Conservation (phyloP, 30 jellyfish, hydroid and myxozoan species). For the Aurelia coerulea region DNA sequence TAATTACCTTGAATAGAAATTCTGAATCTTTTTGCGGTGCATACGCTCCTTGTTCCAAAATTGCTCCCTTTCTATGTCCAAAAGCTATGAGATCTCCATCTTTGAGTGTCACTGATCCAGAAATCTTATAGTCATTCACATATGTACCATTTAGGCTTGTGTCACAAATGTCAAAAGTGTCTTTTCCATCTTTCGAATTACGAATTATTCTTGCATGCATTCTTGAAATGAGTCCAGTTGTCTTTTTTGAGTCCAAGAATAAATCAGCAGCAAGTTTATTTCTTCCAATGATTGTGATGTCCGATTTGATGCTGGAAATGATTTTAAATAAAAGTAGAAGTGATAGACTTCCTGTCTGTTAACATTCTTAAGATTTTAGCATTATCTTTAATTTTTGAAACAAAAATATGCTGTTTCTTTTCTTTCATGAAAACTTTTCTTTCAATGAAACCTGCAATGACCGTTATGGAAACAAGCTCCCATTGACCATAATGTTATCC, state of each 20-base stretch:
- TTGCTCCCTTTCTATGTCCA: slow-evolving; percentile 76
- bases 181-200: slow-evolving; percentile 26
- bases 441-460: too few relatives aligned
- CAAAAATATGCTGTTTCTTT: background rate
- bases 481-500: too few relatives aligned
- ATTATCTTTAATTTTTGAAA: background rate
- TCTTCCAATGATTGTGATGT: slow-evolving; percentile 75
- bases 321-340: background rate
- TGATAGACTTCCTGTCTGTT: too few relatives aligned
- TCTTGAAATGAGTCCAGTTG: slow-evolving; percentile 76
- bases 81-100: slow-evolving; percentile 77
- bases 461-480: too few relatives aligned
- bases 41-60: slow-evolving; percentile 58
- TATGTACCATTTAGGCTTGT: slow-evolving; percentile 85
- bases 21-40: slow-evolving; percentile 87
- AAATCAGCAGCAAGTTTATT: slow-evolving; percentile 67
- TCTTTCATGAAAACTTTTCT: background rate
- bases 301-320: slow-evolving; percentile 59
- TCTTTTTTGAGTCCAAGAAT: slow-evolving; percentile 65
- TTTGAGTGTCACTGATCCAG: slow-evolving; percentile 56
- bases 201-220: slow-evolving; percentile 77
- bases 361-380: too few relatives aligned
- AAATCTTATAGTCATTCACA: slow-evolving; percentile 70
- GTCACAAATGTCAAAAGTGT: slow-evolving; percentile 63
- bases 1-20: slow-evolving; percentile 58